Evolutionary conservation across 1,140 invertebrate species (phyloP).

Genomic region (Cheumatopsyche charites): DNA sequence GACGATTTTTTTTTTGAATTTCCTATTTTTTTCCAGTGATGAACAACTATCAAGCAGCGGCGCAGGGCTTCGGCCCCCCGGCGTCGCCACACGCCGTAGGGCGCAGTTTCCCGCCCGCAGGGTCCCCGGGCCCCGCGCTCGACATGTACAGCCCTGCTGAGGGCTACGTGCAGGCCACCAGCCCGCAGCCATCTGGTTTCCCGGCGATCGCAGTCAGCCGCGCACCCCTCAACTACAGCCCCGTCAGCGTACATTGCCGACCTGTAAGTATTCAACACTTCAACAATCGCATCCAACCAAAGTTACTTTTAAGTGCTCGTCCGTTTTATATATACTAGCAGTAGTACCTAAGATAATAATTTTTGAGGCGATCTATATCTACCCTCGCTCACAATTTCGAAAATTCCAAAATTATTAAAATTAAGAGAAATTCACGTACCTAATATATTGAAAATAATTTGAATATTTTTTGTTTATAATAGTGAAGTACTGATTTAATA

Average conservation of each 20-base stretch:
- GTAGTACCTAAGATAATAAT: no score
- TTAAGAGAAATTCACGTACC: no score
- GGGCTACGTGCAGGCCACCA: slow-evolving; percentile 90
- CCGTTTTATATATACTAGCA: no score
- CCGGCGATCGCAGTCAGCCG: slow-evolving; percentile 88
- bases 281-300: not conserved
- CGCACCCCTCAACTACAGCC: slow-evolving; percentile 87
- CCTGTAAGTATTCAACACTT: slow-evolving; percentile 39
- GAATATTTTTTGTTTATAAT: no score
- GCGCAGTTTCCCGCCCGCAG: slow-evolving; percentile 84
- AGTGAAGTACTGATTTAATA: no score
- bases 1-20: no score
- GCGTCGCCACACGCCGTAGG: slow-evolving; percentile 67
- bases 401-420: no score
- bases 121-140: slow-evolving; percentile 83
- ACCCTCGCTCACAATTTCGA: no score
- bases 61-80: slow-evolving; percentile 67
- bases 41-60: slow-evolving; percentile 89
- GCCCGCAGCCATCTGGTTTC: slow-evolving; percentile 88
- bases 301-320: not conserved
- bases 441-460: no score
- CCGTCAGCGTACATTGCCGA: slow-evolving; percentile 68
- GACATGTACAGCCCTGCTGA: slow-evolving; percentile 88
- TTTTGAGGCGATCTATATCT: no score
- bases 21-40: slow-evolving; percentile 74